A percentile compares a stretch with the other conserved stretches of the same genome.
phyloP scores from a whole-genome alignment of 1,140 invertebrate species.

The Arion vulgaris region DNA sequence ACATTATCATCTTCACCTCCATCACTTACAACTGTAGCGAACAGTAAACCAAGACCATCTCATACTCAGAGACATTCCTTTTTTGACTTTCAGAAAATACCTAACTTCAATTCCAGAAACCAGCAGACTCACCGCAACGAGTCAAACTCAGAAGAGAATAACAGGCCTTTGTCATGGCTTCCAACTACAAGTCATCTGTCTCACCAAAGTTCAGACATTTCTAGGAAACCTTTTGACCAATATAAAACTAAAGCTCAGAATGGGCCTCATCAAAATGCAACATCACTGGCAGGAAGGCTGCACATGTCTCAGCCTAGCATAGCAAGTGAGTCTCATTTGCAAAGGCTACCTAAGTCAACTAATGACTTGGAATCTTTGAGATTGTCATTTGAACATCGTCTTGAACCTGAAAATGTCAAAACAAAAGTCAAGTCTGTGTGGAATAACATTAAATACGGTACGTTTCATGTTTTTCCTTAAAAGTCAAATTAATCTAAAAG shows the following conservation, averaged over 20 bases:
- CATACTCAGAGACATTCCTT: background rate
- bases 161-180: background rate
- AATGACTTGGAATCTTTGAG: conserved; percentile 22
- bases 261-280: background rate
- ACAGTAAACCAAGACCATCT: background rate
- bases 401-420: conserved; percentile 82
- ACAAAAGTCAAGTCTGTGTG: conserved; percentile 87
- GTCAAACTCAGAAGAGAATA: background rate
- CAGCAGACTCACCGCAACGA: background rate
- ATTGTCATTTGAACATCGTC: conserved; percentile 41
- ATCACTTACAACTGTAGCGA: background rate
- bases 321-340: conserved; percentile 18
- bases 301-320: no score
- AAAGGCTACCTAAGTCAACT: conserved; percentile 28
- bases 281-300: conserved; percentile 7
- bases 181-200: no score
- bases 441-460: conserved; percentile 92
- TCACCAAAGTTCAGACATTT: no score
- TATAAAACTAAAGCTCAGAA: no score
- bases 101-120: background rate
- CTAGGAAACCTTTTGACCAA: no score
- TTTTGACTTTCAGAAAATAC: background rate
- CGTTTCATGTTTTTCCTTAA: background rate
- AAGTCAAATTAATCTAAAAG: background rate
- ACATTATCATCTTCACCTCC: background rate